Evolutionary conservation across 2,888 invertebrate genomes (phyloP).

Genomic region (Petrophora chlorosata): DNA sequence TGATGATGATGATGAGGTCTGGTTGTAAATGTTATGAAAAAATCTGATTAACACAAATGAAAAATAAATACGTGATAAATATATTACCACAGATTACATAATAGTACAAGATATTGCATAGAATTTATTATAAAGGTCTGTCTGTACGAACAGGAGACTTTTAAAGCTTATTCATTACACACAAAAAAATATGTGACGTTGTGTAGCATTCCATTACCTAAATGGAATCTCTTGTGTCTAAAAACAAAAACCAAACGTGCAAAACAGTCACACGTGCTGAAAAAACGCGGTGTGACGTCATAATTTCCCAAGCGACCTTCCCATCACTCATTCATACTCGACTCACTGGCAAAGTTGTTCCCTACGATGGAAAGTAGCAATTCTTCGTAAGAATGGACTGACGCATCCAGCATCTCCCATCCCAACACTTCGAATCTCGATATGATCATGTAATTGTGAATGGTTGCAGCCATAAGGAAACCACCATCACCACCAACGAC

Average conservation of each 20-base stretch:
- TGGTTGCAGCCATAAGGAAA: constrained; percentile 88
- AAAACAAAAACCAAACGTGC: constrained; percentile 17
- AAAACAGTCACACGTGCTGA: constrained; percentile 13
- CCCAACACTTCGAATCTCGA: constrained; percentile 58
- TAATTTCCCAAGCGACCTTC: constrained; percentile 17
- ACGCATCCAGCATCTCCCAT: constrained; percentile 64
- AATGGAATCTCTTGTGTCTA: background rate
- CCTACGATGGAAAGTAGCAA: constrained; percentile 78
- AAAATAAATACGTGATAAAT: too few species aligned
- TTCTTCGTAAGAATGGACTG: constrained; percentile 71
- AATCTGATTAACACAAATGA: too few species aligned
- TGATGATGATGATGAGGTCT: too few species aligned
- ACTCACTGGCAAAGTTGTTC: constrained; percentile 83
- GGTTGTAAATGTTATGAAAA: too few species aligned
- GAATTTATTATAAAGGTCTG: too few species aligned
- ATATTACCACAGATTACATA: too few species aligned
- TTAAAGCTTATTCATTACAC: too few species aligned
- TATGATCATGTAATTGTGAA: constrained; percentile 84
- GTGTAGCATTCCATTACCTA: too few species aligned
- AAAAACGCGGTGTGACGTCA: constrained; percentile 1
- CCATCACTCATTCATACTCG: constrained; percentile 36
- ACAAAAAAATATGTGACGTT: too few species aligned
- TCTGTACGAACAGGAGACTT: too few species aligned
- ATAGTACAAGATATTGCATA: too few species aligned
- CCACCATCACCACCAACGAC: constrained; percentile 89